Conservation (phyloP, 1,140 invertebrate genomes). For the Tetramorium simillimum region DNA sequence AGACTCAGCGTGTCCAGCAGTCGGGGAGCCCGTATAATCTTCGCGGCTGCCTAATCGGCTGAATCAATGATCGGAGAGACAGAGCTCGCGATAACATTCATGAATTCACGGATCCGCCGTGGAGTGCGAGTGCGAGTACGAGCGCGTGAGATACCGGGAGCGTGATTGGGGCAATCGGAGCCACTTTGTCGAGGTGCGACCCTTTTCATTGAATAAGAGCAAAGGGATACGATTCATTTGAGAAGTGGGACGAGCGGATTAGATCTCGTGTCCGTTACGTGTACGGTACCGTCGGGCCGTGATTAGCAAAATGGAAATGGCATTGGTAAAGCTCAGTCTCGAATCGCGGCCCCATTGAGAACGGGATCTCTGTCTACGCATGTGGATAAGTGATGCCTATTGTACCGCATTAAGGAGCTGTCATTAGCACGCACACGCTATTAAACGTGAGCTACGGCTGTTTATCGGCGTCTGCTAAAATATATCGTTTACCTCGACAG, state of each 20-base stretch:
- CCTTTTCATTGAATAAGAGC: slow-evolving; percentile 73
- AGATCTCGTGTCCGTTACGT: slow-evolving; percentile 59
- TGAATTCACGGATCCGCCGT: slow-evolving; percentile 40
- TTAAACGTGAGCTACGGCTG: slow-evolving; percentile 8
- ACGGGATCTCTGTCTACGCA: neutral
- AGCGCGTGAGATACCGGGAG: slow-evolving; percentile 35
- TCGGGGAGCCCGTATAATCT: slow-evolving; percentile 30
- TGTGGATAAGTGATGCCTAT: slow-evolving; percentile 16
- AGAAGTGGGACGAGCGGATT: slow-evolving; percentile 67
- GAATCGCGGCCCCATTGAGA: slow-evolving; percentile 27
- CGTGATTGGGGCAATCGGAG: slow-evolving; percentile 65
- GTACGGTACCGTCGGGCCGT: neutral
- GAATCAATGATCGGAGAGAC: slow-evolving; percentile 37
- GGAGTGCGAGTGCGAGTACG: neutral
- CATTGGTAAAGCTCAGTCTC: slow-evolving; percentile 14
- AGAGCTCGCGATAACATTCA: slow-evolving; percentile 44
- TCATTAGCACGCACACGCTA: slow-evolving; percentile 47
- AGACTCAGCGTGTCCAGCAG: neutral
- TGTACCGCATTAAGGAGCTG: slow-evolving; percentile 42
- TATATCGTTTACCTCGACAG: slow-evolving; percentile 1
- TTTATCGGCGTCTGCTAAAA: slow-evolving; percentile 27
- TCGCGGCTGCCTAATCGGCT: neutral
- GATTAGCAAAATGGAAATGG: slow-evolving; percentile 36
- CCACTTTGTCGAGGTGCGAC: slow-evolving; percentile 62
- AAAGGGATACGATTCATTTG: slow-evolving; percentile 69